Evolutionary conservation across 2,797 vertebrate species (phyloP), one percentile per base, ranked within the genome.

Genomic region (Cuniculus paca): DNA sequence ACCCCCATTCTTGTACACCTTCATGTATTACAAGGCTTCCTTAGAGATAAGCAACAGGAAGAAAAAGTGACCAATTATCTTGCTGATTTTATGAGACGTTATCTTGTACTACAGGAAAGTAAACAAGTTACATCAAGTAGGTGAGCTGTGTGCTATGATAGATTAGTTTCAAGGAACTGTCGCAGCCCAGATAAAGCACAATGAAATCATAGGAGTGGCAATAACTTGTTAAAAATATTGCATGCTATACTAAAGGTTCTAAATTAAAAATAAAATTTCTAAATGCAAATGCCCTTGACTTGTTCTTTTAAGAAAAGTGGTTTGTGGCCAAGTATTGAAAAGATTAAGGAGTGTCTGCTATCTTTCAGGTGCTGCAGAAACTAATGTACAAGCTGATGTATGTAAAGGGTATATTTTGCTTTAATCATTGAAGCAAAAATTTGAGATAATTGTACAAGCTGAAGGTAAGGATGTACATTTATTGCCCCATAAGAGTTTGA

Each of bases 241-340:
- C 26, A 1, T 58, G 22, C 6, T 58, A 16, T 87, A 39, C 14
- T 86, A 72, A 87, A 85, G 48, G 4, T 34, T 14, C 5, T 60
- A 7, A 9, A 34, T 34, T 80, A 28, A 92, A 95, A 83, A 12
- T 28, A 91, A 45, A 22, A 0, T 28, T 95, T 70, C 24, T 39
- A 42, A 92, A 42, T 16, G 3, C 4, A 81, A 56, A 86, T 39
- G 50, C 0, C 19, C 31, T 17, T 70, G 36, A 70, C n/a, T 10
- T 70, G 45, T 88, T 78, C 20, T 1, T 80, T 80, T 72, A 84
- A 72, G 24, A 83, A 87, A 96, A 83, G 16, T 70, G 39, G 2
- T 42, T 36, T 45, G 6, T 84, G 20, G 16, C 14, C 28, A 75
- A 77, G 7, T 52, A 7, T n/a, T 70, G 26, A 82, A 72, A 78